Evolutionary conservation across 1,140 invertebrate species (phyloP).

Genomic region (Aradophagus sp.): DNA sequence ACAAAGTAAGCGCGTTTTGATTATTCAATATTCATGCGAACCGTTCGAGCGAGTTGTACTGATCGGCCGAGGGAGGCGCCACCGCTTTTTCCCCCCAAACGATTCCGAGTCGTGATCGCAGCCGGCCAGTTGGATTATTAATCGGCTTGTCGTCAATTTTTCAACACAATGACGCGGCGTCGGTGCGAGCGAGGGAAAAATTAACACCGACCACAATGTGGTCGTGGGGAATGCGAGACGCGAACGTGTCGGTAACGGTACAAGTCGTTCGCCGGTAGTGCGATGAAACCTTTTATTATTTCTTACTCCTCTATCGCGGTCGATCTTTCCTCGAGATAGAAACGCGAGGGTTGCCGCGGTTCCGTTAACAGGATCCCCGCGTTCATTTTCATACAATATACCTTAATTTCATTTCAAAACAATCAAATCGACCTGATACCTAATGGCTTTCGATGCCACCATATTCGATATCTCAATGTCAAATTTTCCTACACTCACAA

Average conservation of each 20-base stretch:
- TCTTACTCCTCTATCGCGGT: constrained; percentile 37
- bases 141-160: constrained; percentile 7
- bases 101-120: no score
- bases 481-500: no score
- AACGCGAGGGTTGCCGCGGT: constrained; percentile 34
- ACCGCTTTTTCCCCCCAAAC: no score
- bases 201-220: constrained; percentile 24
- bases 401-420: constrained; percentile 24
- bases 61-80: no score
- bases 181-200: constrained; percentile 15
- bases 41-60: no score
- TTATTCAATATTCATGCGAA: no score
- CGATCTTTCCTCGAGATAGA: constrained; percentile 33
- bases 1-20: no score
- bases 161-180: constrained; percentile 12
- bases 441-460: not conserved
- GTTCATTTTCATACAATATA: constrained; percentile 33
- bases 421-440: not conserved
- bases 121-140: constrained; percentile 26
- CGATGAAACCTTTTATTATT: constrained; percentile 46
- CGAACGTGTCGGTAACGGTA: constrained; percentile 44
- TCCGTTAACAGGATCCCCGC: constrained; percentile 30
- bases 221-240: constrained; percentile 34
- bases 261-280: constrained; percentile 41
- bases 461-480: no score